Percentiles rank a stretch among this genome's conserved stretches.
phyloP scores from a whole-genome alignment of 2,113 vertebrate species.

The Eretmochelys imbricata region DNA sequence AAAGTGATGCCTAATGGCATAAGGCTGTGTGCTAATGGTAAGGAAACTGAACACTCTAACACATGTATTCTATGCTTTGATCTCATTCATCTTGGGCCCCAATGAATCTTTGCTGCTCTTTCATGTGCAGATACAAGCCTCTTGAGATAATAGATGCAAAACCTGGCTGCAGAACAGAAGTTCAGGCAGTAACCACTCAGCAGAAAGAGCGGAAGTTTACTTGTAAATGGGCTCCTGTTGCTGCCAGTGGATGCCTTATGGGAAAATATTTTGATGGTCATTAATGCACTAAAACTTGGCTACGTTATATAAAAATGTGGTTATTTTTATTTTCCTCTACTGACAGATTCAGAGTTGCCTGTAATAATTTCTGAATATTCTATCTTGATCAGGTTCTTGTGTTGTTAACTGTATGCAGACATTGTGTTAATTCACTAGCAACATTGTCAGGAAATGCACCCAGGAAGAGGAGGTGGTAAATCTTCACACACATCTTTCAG shows the following conservation, averaged over 20 bases:
- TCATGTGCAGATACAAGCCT: neutral
- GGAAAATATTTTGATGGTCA: neutral
- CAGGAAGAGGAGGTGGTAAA: fast-evolving
- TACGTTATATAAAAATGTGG: neutral
- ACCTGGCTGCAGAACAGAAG: conserved; percentile 45
- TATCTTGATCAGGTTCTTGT: fast-evolving
- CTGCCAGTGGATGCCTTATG: conserved; percentile 7
- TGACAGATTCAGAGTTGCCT: neutral
- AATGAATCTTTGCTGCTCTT: neutral
- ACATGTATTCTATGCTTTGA: conserved; percentile 47
- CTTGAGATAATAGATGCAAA: neutral
- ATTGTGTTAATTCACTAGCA: neutral
- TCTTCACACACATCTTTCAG: neutral
- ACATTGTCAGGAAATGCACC: neutral
- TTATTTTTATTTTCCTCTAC: neutral
- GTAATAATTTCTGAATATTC: neutral
- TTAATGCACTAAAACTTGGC: neutral
- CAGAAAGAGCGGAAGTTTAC: neutral
- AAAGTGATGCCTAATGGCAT: neutral
- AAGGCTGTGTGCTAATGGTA: neutral
- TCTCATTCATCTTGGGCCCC: neutral
- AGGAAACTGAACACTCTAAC: neutral
- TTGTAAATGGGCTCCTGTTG: conserved; percentile 26
- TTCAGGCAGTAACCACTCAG: neutral
- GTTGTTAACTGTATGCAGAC: fast-evolving